phyloP scores from a whole-genome alignment of 2,113 vertebrate species.

The Reinhardtius hippoglossoides region DNA sequence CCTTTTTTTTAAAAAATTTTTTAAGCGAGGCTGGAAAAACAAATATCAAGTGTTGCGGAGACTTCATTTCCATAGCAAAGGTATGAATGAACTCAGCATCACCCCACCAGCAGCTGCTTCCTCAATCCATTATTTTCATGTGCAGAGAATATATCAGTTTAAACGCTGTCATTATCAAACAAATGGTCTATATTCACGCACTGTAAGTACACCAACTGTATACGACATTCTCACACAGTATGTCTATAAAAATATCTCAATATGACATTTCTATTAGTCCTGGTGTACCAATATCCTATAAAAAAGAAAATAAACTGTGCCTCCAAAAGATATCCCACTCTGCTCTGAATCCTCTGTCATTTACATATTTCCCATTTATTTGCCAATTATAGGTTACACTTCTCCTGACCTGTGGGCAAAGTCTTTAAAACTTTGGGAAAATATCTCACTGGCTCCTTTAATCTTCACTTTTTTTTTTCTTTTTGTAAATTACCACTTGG shows the following conservation, averaged over 20 bases:
- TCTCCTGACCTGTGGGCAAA: conserved; percentile 45
- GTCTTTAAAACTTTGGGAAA: conserved; percentile 26
- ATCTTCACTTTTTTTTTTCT: conserved; percentile 11
- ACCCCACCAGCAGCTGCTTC: conserved; percentile 47
- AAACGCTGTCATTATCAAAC: conserved; percentile 36
- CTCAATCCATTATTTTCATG: conserved; percentile 16
- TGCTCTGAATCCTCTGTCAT: conserved; percentile 30
- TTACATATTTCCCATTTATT: conserved; percentile 60
- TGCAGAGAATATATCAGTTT: conserved; percentile 20
- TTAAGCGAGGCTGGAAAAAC: conserved; percentile 49
- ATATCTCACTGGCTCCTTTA: background rate
- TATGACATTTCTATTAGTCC: conserved; percentile 23
- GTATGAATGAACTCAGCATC: conserved; percentile 66
- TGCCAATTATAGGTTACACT: conserved; percentile 37
- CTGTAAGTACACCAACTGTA: conserved; percentile 31
- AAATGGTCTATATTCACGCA: conserved; percentile 20
- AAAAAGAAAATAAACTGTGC: conserved; percentile 26
- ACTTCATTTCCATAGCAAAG: conserved; percentile 68
- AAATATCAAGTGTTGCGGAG: conserved; percentile 44
- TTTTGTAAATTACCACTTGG: conserved; percentile 4
- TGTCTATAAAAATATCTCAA: conserved; percentile 31
- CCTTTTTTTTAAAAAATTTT: conserved; percentile 29
- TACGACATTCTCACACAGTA: conserved; percentile 5
- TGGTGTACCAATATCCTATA: background rate
- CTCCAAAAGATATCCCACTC: conserved; percentile 10